Percentiles rank a stretch among this genome's conserved stretches.
phyloP scores from a whole-genome alignment of 2,113 vertebrate genomes.

The Calyptomena viridis region DNA sequence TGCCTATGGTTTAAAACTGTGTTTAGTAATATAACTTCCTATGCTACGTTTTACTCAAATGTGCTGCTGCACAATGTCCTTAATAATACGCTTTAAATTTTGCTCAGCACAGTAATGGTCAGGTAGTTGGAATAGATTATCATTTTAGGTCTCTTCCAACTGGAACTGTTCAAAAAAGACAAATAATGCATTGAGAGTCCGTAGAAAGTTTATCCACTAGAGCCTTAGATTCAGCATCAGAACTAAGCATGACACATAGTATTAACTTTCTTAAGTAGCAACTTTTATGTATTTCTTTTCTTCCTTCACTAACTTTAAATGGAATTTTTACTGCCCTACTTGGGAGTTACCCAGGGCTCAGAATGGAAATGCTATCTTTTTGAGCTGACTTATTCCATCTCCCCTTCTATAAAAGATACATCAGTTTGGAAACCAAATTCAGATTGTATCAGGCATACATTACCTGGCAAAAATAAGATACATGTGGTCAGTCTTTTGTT shows the following conservation, averaged over 20 bases:
- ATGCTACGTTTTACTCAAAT: not conserved
- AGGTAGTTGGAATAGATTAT: not conserved
- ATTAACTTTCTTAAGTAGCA: not conserved
- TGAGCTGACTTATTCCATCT: not conserved
- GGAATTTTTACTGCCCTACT: not conserved
- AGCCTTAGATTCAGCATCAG: not conserved
- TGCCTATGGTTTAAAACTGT: not conserved
- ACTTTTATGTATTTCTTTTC: not conserved
- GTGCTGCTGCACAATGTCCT: not conserved
- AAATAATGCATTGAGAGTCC: not conserved
- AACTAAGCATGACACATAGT: not conserved
- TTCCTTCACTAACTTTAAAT: not conserved
- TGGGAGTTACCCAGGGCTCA: not conserved
- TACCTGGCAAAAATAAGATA: not conserved
- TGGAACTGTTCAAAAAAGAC: not conserved
- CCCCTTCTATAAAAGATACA: not conserved
- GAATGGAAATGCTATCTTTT: not conserved
- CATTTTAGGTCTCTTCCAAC: not conserved
- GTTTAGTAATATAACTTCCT: not conserved
- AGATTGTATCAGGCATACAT: not conserved
- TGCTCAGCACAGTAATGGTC: rapidly evolving
- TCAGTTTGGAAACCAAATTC: not conserved
- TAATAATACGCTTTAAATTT: not conserved
- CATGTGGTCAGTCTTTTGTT: not conserved
- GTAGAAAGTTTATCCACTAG: not conserved